Evolutionary conservation across 2,797 vertebrate genomes (phyloP), one percentile per base, ranked within the genome.

Genomic region (Periparus ater): DNA sequence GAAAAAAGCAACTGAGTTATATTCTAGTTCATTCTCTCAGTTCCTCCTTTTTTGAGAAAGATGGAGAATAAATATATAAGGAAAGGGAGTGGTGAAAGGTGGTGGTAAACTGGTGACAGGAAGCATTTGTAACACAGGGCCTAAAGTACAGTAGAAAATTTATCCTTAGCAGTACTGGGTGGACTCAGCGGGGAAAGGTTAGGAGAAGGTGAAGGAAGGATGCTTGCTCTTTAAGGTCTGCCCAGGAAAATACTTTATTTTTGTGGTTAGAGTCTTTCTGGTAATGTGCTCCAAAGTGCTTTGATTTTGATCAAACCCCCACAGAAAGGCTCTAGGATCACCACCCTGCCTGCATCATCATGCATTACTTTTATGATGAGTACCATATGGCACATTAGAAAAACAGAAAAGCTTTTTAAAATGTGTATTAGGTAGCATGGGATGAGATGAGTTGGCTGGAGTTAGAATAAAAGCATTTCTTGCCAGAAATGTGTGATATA

Each of bases 11-110:
- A 25, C 29, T 85, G 91, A 88, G 36, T 82, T 93, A 30, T 54
- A 22, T 74, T 96, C 58, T 81, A 58, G 90, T 81, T 89, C 25
- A 36, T 88, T 88, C 30, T 62, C 57, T 86, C 63, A 79, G 50
- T 87, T 97, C 84, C 51, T 94, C 54, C 63, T 92, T 22, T 62
- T 86, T 89, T 91, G 45, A 85, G 85, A 87, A 91, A 89, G 53
- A 26, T 29, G 27, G 10, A 22, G 78, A 95, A 87, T 74, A 93
- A 89, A 76, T 55, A 76, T 51, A 7, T n/a, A 68, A 65, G 51
- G n/a, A 71, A 75, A 89, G 34, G 32, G 45, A 81, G 66, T 77
- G 63, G 48, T 89, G 60, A 92, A 78, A 93, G 23, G 20, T 60
- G 36, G 6, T 61, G 32, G 9, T 40, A 38, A 90, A 67, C 61